Percentiles rank a stretch among this genome's conserved stretches.
These are phyloP conservation scores for Dicyrtomina minuta DNA, from an alignment of 2,888 invertebrate genomes.

Conservation along the genomic window DNA sequence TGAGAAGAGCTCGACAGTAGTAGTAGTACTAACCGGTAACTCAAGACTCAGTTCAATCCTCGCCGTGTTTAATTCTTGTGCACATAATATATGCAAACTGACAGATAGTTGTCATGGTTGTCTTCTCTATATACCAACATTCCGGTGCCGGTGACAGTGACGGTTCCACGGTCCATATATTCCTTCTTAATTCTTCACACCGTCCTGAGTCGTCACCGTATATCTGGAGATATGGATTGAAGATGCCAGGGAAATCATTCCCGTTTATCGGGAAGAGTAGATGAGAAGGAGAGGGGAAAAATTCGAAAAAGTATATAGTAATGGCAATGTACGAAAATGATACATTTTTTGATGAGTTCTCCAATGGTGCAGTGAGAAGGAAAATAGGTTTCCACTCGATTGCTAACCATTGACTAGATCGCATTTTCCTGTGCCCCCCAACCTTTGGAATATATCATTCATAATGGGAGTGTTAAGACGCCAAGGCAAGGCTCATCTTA, in stretches of 20 bases:
- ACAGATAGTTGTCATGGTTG: too few relatives aligned
- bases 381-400: conserved; percentile 29
- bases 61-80: too few relatives aligned
- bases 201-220: too few relatives aligned
- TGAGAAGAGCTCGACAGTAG: too few relatives aligned
- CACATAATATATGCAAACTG: too few relatives aligned
- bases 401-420: conserved; percentile 13
- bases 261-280: background rate
- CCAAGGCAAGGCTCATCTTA: background rate
- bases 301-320: conserved; percentile 1
- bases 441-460: conserved; percentile 7
- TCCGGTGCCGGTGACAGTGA: too few relatives aligned
- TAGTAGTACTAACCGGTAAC: too few relatives aligned
- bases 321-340: conserved; percentile 18
- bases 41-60: too few relatives aligned
- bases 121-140: too few relatives aligned
- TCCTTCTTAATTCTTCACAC: too few relatives aligned
- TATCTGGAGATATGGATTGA: too few relatives aligned
- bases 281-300: background rate
- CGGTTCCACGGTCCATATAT: too few relatives aligned
- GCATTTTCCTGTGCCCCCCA: background rate
- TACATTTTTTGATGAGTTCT: conserved; percentile 28
- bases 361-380: conserved; percentile 20
- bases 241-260: background rate
- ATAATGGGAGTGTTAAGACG: conserved; percentile 8